Conservation (phyloP, 1,140 invertebrate genomes). For the Rhopalosiphum padi region DNA sequence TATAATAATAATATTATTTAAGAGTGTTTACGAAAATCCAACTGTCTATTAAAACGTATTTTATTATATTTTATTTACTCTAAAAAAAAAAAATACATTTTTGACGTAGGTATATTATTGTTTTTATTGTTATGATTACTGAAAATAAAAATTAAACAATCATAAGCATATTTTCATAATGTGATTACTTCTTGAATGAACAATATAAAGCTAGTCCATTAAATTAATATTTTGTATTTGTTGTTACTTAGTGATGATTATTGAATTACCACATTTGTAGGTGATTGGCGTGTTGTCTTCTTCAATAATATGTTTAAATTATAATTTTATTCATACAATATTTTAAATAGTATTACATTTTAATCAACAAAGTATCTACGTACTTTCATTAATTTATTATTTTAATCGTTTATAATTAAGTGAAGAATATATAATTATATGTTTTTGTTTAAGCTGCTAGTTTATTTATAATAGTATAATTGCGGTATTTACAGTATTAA, state of each 20-base stretch:
- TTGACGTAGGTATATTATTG: neutral
- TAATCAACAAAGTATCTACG: neutral
- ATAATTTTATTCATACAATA: neutral
- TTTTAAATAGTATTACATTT: neutral
- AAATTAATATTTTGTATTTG: neutral
- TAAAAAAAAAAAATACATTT: neutral
- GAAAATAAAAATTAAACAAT: neutral
- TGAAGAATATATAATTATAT: neutral
- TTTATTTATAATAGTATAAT: neutral
- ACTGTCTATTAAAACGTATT: neutral
- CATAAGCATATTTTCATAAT: neutral
- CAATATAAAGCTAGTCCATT: neutral
- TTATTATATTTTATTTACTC: neutral
- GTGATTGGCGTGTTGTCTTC: neutral
- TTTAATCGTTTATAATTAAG: neutral
- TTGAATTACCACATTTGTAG: neutral
- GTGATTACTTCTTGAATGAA: neutral
- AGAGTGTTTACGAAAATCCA: neutral
- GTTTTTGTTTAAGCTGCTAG: neutral
- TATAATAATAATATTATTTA: neutral
- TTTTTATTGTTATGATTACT: neutral
- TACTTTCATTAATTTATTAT: neutral
- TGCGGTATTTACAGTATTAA: too few species aligned
- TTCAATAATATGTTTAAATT: neutral
- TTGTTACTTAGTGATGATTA: neutral